phyloP scores from a whole-genome alignment of 1,140 invertebrate genomes.

The Cheumatopsyche charites region DNA sequence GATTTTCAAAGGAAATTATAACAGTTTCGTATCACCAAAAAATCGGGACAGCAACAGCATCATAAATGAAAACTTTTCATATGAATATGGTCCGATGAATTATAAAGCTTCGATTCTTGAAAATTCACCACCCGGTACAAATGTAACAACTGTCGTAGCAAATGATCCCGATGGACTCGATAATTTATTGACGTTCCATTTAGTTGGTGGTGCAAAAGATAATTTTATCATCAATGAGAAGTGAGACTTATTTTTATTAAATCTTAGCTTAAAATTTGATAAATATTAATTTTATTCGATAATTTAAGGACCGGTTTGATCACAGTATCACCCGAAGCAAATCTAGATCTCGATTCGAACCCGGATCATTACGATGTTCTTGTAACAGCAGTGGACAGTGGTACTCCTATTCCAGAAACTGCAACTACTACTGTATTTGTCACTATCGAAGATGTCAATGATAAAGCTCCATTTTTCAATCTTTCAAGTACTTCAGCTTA shows the following conservation, averaged over 20 bases:
- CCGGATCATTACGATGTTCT: conserved; percentile 72
- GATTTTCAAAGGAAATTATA: conserved; percentile 75
- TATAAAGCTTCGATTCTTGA: conserved; percentile 74
- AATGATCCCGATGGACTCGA: conserved; percentile 80
- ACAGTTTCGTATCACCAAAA: conserved; percentile 54
- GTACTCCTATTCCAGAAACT: conserved; percentile 75
- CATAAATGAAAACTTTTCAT: conserved; percentile 40
- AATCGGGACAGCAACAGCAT: conserved; percentile 26
- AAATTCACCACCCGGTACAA: conserved; percentile 70
- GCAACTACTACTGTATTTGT: conserved; percentile 76
- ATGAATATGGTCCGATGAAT: conserved; percentile 65
- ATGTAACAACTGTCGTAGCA: conserved; percentile 72
- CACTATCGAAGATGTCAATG: conserved; percentile 79
- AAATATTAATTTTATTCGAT: conserved; percentile 36
- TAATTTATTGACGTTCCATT: conserved; percentile 72
- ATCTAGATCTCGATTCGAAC: conserved; percentile 72
- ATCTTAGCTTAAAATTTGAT: too few species aligned
- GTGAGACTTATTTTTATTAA: conserved; percentile 54
- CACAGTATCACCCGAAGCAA: conserved; percentile 74
- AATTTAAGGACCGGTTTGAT: conserved; percentile 71
- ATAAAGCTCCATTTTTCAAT: conserved; percentile 79
- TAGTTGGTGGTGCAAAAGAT: conserved; percentile 76
- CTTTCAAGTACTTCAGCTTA: conserved; percentile 69
- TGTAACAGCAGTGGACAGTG: conserved; percentile 75
- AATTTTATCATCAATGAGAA: conserved; percentile 79